Base-by-base conservation (phyloP, 2,888 invertebrate species). In the Lamproptera curius region DNA sequence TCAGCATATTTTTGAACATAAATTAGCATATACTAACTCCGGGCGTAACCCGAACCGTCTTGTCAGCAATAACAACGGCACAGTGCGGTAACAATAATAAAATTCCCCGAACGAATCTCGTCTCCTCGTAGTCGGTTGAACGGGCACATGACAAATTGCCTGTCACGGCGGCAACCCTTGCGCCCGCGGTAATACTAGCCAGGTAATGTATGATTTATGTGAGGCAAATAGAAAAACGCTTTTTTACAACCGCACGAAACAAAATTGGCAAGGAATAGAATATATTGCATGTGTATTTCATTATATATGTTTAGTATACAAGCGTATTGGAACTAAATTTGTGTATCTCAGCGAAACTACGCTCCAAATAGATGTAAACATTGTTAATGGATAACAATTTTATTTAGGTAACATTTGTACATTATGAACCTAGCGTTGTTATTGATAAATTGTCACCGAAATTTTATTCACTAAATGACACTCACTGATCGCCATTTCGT, bases 171-270 rank as follows among this genome's bases (percentile, higher is more conserved):
- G 51, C 62, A 73, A 70, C 73, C 77, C 75, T 74, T 69, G 61
- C 75, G 56, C 58, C 58, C 49, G 54, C 59, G 38, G 58, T 64
- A 67, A 70, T 67, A 46, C 69, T 67, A 60, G 57, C 63, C 84
- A 84, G 85, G 86, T 85, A 85, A 80, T 81, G 67, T 75, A 76
- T 82, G 86, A 86, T 86, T 82, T 85, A 85, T 83, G 71, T 66
- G 59, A 57, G 61, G 64, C 65, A 73, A 79, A 78, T 78, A 73
- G 74, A 76, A 76, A 70, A 68, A 61, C 58, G 55, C 51, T 52
- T 55, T 51, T 48, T 50, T 50, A n/a, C 20, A 3, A 20, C 48
- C 31, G 6, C 23, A 28, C 16, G 16, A 31, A 42, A 42, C 39
- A 34, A 42, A 50, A 52, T 51, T 51, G 48, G 43, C 48, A 39